phyloP scores from a whole-genome alignment of 2,797 vertebrate species.

The Anniella stebbinsi region DNA sequence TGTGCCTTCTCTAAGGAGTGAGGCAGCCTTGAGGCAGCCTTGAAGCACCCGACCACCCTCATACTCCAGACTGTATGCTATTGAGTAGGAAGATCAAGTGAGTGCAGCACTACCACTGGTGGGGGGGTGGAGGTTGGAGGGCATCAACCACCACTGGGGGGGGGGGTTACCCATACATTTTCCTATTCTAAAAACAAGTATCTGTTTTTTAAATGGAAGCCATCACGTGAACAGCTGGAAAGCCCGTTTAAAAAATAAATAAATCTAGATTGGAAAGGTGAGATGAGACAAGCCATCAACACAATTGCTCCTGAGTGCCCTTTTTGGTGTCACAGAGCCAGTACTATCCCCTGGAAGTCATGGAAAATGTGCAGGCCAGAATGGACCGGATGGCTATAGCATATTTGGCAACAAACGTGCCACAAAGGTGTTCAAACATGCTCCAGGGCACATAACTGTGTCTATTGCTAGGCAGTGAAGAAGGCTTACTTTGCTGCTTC shows the following conservation, averaged over 20 bases:
- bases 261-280: no score
- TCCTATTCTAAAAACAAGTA: neutral
- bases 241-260: neutral
- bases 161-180: neutral
- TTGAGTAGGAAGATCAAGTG: neutral
- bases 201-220: neutral
- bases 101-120: neutral
- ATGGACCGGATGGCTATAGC: no score
- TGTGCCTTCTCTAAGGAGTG: neutral
- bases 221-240: neutral
- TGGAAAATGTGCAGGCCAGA: no score
- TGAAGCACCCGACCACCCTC: neutral
- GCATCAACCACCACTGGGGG: neutral
- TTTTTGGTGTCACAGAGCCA: no score
- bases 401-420: no score
- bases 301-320: no score
- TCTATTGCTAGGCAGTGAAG: no score
- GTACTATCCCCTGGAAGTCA: no score
- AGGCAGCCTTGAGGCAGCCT: neutral
- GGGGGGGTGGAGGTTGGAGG: neutral
- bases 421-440: no score
- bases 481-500: no score
- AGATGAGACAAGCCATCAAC: no score
- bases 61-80: neutral
- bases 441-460: no score